phyloP scores from a whole-genome alignment of 2,888 invertebrate species.

The Scaptomyza flava region DNA sequence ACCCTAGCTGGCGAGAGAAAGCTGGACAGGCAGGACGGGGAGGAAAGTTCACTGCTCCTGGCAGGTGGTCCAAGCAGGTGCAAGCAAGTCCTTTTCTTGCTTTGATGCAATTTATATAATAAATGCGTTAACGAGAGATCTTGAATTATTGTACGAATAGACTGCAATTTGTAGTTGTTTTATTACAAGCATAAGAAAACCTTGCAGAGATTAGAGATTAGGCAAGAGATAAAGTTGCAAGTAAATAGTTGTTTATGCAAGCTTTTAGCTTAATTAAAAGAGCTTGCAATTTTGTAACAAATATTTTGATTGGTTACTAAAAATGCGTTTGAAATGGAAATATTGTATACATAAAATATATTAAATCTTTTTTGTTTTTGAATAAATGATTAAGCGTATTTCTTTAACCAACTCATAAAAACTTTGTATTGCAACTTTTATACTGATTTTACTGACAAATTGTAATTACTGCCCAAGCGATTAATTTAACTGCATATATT shows the following conservation, averaged over 20 bases:
- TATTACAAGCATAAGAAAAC: background rate
- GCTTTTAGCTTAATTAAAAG: background rate
- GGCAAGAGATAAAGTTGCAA: background rate
- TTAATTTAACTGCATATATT: slow-evolving; percentile 1
- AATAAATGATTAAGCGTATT: no score
- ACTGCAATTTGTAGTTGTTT: background rate
- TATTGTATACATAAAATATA: no score
- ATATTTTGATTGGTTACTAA: background rate
- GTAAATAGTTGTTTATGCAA: background rate
- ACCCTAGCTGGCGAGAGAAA: slow-evolving; percentile 23
- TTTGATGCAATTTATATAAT: slow-evolving; percentile 39
- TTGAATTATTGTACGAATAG: background rate
- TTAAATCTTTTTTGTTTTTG: no score
- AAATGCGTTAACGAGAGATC: slow-evolving; percentile 39
- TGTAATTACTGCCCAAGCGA: background rate
- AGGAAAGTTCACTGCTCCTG: slow-evolving; percentile 39
- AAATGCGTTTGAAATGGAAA: no score
- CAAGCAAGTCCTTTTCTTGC: slow-evolving; percentile 18
- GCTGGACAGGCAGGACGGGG: slow-evolving; percentile 39
- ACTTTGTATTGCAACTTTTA: no score
- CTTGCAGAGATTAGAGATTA: slow-evolving; percentile 1
- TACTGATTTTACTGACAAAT: background rate
- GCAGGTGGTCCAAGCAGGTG: slow-evolving; percentile 43
- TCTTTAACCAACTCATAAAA: no score
- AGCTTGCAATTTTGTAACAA: background rate